These are phyloP conservation scores for Tarsius wallacei DNA, from an alignment of 2,797 vertebrate species.

Conservation along the genomic window DNA sequence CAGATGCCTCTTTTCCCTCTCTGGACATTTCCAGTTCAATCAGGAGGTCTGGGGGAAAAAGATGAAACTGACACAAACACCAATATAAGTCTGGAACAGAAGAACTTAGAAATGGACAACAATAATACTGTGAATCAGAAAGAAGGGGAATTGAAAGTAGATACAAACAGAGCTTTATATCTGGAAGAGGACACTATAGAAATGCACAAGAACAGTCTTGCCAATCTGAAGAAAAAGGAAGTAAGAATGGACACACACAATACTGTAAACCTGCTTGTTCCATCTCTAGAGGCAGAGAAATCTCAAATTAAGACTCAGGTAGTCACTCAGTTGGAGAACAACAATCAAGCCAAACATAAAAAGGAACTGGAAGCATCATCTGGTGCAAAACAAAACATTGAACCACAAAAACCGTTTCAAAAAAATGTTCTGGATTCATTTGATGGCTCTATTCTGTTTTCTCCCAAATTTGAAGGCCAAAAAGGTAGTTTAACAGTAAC, in stretches of 20 bases:
- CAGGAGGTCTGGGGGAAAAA: background rate
- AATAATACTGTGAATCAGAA: background rate
- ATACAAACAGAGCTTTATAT: background rate
- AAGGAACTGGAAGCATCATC: background rate
- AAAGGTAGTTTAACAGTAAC: background rate
- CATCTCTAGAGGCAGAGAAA: background rate
- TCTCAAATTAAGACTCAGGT: background rate
- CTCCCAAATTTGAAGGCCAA: background rate
- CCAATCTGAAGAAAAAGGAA: background rate
- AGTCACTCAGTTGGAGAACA: background rate
- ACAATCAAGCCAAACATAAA: background rate
- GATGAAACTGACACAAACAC: background rate
- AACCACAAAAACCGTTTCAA: slow-evolving; percentile 21
- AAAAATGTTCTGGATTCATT: background rate
- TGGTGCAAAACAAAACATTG: background rate
- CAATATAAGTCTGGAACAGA: background rate
- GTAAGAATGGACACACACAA: background rate
- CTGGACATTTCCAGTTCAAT: background rate
- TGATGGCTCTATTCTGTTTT: background rate
- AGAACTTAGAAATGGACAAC: background rate
- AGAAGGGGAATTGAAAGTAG: slow-evolving; percentile 17
- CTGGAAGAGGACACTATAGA: background rate
- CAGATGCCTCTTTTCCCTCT: background rate
- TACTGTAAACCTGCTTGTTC: background rate
- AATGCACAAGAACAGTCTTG: background rate